Base-by-base conservation (phyloP, 2,888 invertebrate species). In the Drosophila recens region DNA sequence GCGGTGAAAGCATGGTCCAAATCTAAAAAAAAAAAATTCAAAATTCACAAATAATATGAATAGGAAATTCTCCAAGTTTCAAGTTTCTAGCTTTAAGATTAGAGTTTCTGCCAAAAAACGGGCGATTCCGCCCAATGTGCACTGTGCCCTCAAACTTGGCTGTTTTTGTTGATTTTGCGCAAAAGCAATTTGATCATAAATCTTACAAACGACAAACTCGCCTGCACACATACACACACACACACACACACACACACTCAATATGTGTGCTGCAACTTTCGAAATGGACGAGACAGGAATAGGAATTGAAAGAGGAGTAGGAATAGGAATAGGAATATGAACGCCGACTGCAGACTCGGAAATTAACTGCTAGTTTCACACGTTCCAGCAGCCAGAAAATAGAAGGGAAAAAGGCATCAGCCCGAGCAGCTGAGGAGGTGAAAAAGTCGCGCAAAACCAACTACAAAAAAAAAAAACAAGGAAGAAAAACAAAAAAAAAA, bases 111-210 rank as follows among this genome's bases (percentile, higher is more conserved):
- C n/a, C n/a, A n/a, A n/a, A n/a, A n/a, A n/a, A n/a, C n/a, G n/a
- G n/a, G n/a, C n/a, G n/a, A n/a, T n/a, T n/a, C n/a, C n/a, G n/a
- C n/a, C n/a, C n/a, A n/a, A n/a, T 38, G n/a, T 17, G 6, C n/a
- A 80, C 66, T 71, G 83, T 67, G 42, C 48, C 23, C 10, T 38
- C 46, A 36, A 30, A 58, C 45, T 45, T 38, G 49, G 54, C 49
- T 63, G 73, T 71, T 75, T 84, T 84, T 79, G 82, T 88, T 75
- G 84, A 84, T 82, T 75, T 81, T 81, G 79, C 75, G 81, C 83
- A 82, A 87, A 84, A 87, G 89, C 89, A 89, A 87, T 89, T 87
- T 85, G 72, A 36, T 61, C 82, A 89, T 87, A 87, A 87, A 89
- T 87, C 87, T 89, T 83, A 45, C 67, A 66, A 85, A 73, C 88